A percentile compares a stretch with the other conserved stretches of the same genome.
phyloP scores from a whole-genome alignment of 2,888 invertebrate species.

The Danaus chrysippus region DNA sequence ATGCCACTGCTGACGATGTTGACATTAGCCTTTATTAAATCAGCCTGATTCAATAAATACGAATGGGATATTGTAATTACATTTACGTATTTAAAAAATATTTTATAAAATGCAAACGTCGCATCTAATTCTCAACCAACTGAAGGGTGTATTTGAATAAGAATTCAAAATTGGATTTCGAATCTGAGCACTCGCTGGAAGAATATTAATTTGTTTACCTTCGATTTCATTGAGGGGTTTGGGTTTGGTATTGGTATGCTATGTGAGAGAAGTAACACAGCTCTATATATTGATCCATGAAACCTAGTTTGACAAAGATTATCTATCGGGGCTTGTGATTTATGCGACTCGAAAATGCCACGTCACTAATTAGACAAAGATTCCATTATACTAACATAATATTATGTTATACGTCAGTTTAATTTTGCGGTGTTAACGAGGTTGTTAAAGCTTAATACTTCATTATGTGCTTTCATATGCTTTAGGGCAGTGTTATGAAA shows the following conservation, averaged over 20 bases:
- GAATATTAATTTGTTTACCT: conserved; percentile 46
- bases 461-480: conserved; percentile 30
- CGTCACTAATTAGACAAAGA: conserved; percentile 28
- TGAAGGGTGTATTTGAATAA: conserved; percentile 54
- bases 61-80: conserved; percentile 9
- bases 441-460: conserved; percentile 30
- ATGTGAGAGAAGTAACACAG: background rate
- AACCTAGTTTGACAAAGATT: background rate
- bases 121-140: conserved; percentile 50
- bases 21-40: background rate
- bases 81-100: conserved; percentile 22
- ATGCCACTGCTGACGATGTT: no score
- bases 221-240: conserved; percentile 10
- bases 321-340: background rate
- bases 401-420: conserved; percentile 20
- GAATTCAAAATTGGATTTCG: conserved; percentile 63
- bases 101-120: conserved; percentile 53
- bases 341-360: conserved; percentile 8
- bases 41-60: conserved; percentile 32
- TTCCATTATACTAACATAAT: conserved; percentile 22
- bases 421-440: conserved; percentile 27
- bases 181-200: conserved; percentile 39
- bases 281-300: background rate
- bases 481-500: conserved; percentile 21
- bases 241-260: background rate